These are phyloP conservation scores for Eupithecia insigniata DNA, from an alignment of 2,888 invertebrate genomes.

Conservation along the genomic window DNA sequence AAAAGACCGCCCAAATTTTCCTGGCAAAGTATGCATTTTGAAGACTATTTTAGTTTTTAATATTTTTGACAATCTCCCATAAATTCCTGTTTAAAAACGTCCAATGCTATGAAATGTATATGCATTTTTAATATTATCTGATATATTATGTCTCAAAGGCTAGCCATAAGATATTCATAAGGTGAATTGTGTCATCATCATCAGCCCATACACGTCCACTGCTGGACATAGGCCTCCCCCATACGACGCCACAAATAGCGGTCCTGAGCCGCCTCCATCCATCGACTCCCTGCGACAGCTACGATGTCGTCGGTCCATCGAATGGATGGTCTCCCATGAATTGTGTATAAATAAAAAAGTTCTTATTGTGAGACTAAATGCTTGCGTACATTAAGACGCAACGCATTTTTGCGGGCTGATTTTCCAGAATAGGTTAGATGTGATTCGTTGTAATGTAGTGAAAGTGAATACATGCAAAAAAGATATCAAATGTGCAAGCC, in stretches of 20 bases:
- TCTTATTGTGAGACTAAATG: neutral
- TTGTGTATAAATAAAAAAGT: neutral
- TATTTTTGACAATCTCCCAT: neutral
- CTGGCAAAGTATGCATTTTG: neutral
- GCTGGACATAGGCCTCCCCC: too few species aligned
- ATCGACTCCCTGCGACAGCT: too few species aligned
- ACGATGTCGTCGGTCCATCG: too few species aligned
- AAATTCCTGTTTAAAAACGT: neutral
- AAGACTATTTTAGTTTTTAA: neutral
- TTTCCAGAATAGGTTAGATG: neutral
- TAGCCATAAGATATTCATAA: neutral
- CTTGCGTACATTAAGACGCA: neutral
- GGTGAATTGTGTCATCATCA: too few species aligned
- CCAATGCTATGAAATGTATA: neutral
- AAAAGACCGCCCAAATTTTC: neutral
- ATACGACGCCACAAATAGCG: too few species aligned
- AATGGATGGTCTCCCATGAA: too few species aligned
- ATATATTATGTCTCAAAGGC: constrained; percentile 1
- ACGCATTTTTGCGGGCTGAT: neutral
- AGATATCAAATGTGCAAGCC: neutral
- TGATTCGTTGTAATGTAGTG: neutral
- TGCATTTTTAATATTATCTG: neutral
- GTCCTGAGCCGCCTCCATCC: too few species aligned
- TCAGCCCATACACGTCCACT: too few species aligned
- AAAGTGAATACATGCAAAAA: neutral